Conservation (phyloP, 2,797 vertebrate species). For the Myotis myotis region DNA sequence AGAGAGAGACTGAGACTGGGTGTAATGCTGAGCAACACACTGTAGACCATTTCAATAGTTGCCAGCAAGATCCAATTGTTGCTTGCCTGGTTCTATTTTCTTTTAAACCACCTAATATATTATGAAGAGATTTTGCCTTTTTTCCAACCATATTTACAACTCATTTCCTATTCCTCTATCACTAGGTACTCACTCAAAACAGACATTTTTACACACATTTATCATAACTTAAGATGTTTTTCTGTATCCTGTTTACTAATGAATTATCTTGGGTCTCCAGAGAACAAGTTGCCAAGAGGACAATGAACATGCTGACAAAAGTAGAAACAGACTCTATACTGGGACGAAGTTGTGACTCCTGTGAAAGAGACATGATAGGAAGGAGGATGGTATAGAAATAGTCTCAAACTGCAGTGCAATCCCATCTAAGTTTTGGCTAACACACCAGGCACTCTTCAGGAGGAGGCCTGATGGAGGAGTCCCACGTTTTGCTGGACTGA, state of each 20-base stretch:
- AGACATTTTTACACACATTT: not conserved
- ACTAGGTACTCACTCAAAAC: not conserved
- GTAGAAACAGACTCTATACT: not conserved
- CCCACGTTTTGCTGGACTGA: not conserved
- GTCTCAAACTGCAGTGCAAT: too few relatives aligned
- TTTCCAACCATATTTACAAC: not conserved
- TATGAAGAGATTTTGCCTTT: not conserved
- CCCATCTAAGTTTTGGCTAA: not conserved
- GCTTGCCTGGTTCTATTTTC: not conserved
- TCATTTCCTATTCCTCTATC: not conserved
- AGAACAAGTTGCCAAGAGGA: not conserved
- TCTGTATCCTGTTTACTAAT: not conserved
- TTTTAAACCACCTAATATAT: not conserved
- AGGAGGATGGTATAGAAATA: not conserved
- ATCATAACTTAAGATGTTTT: not conserved
- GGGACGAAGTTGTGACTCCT: not conserved
- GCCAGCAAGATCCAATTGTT: not conserved
- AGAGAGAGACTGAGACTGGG: too few relatives aligned
- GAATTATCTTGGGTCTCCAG: not conserved
- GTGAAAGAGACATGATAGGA: not conserved
- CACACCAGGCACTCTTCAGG: not conserved
- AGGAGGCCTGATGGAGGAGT: not conserved
- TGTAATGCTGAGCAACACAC: not conserved
- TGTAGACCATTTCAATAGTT: not conserved
- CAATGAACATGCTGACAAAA: not conserved